Base-by-base conservation (phyloP, 37 sponge, comb jelly and placozoan species). In the Axinella damicornis region DNA sequence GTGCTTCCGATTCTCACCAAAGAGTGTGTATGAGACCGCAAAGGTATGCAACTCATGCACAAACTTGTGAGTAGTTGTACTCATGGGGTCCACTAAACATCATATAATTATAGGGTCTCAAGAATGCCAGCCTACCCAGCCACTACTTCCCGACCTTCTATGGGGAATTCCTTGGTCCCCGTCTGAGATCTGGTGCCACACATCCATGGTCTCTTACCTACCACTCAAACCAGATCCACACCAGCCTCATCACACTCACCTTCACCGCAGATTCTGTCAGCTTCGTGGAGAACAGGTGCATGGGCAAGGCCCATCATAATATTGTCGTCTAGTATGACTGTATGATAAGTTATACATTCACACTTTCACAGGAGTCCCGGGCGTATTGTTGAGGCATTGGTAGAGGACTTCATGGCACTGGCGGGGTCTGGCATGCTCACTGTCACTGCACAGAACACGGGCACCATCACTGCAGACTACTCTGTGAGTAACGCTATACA, bases 361-460 rank as follows among this genome's bases (percentile, higher is more conserved):
- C n/a, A n/a, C n/a, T n/a, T 32, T 55, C 39, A 21, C 76, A 92
- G 95, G 90, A 85, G 89, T 56, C 86, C 83, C 1, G 95, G 90
- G 54, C 59, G 92, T 25, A 95, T 95, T 52, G 93, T 91, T 38
- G 93, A 95, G 33, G 85, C 95, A 2, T 30, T 75, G 24, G 73
- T 95, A 24, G 86, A 89, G 35, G 95, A 95, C 68, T 92, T 95
- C 41, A 66, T 55, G 40, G 95, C 93, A n/a, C 61, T 89, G 14
- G 70, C 58, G 35, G 89, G 82, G 19, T 70, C 85, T 16, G 90
- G 90, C 39, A 35, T 78, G 18, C 87, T 95, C 25, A 70, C 79
- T 80, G 93, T 92, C 34, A 61, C 54, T 30, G 74, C 89, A 56
- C 92, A 91, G 63, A 95, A 95, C 53, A 95, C 83, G 20, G 95